Percentiles rank a stretch among this genome's conserved stretches.
Conservation (phyloP, 2,888 invertebrate genomes). For the Zhuqinia jingwanae region DNA sequence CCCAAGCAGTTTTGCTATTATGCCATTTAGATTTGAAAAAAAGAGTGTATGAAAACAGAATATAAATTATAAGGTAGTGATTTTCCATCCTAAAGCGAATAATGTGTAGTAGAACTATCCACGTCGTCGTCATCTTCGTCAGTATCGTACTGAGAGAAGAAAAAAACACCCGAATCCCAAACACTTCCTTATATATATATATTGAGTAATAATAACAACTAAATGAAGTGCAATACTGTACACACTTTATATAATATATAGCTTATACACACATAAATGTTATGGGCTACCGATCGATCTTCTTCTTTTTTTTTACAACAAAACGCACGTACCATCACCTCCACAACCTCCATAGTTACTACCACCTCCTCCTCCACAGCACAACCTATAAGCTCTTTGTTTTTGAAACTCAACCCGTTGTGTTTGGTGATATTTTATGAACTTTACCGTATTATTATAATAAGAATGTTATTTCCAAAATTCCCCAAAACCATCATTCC, state of each 20-base stretch:
- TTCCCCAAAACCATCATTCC: neutral
- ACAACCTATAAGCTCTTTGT: neutral
- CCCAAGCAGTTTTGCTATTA: slow-evolving; percentile 13
- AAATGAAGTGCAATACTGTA: slow-evolving; percentile 36
- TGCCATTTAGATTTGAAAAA: slow-evolving; percentile 13
- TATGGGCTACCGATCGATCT: slow-evolving; percentile 49
- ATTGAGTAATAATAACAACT: slow-evolving; percentile 35
- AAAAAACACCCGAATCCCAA: neutral
- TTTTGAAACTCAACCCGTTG: slow-evolving; percentile 43
- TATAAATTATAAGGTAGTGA: slow-evolving; percentile 52
- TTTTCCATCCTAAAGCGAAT: neutral
- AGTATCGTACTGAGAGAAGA: slow-evolving; percentile 4
- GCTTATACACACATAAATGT: neutral
- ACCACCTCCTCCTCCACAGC: neutral
- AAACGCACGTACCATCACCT: neutral
- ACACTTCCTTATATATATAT: slow-evolving; percentile 27
- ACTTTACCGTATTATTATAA: slow-evolving; percentile 34
- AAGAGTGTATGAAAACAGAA: slow-evolving; percentile 47
- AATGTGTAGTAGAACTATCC: neutral
- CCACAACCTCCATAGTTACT: no score
- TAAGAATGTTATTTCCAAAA: slow-evolving; percentile 2
- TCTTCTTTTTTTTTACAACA: no score
- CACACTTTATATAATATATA: neutral
- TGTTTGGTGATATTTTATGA: slow-evolving; percentile 62
- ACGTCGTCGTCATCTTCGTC: neutral